Conservation (phyloP, 2,113 vertebrate genomes). For the Xenopus borealis region DNA sequence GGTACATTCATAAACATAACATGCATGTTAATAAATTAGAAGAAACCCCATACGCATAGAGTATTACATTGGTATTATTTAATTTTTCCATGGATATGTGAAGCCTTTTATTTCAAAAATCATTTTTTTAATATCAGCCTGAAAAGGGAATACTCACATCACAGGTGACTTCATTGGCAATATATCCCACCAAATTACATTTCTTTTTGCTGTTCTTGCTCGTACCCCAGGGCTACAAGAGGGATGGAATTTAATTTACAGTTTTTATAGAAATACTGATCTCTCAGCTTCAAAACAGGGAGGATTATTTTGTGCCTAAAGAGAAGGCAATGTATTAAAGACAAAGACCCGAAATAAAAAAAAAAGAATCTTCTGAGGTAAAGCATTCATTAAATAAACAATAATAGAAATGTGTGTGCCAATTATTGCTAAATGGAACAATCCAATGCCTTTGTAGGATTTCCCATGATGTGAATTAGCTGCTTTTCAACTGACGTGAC, state of each 20-base stretch:
- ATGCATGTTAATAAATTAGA: constrained; percentile 46
- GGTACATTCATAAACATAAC: constrained; percentile 24
- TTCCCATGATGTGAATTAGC: too few relatives aligned
- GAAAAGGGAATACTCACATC: constrained; percentile 44
- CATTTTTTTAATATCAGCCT: constrained; percentile 4
- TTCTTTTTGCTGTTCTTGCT: constrained; percentile 44
- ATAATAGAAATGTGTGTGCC: too few relatives aligned
- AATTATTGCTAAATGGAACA: too few relatives aligned
- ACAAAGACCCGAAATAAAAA: neutral
- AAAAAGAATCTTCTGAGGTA: too few relatives aligned
- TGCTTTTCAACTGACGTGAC: too few relatives aligned
- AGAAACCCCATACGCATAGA: neutral
- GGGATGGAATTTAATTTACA: constrained; percentile 57
- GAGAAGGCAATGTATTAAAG: neutral
- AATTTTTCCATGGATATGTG: constrained; percentile 5
- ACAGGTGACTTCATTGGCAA: constrained; percentile 56
- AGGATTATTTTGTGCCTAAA: constrained; percentile 35
- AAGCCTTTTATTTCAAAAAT: constrained; percentile 16
- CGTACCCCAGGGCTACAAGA: constrained; percentile 48
- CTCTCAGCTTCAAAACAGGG: constrained; percentile 46
- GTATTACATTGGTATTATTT: neutral
- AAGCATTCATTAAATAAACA: too few relatives aligned
- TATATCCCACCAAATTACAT: constrained; percentile 54
- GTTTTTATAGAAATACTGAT: constrained; percentile 52
- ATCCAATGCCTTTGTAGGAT: too few relatives aligned